Conservation (phyloP, 1,140 invertebrate genomes). For the Sarcophaga bullata region DNA sequence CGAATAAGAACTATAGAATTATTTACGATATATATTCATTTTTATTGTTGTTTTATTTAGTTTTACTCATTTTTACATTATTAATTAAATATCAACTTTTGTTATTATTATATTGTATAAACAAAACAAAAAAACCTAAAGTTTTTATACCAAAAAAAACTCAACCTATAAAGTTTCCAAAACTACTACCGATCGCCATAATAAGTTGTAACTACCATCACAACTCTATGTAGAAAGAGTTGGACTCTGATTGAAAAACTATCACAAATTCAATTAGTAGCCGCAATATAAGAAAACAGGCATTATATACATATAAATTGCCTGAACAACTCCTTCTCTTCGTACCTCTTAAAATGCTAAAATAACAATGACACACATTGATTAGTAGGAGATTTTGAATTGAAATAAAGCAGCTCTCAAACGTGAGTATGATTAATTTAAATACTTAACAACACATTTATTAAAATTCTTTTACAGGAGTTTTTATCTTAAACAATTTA, state of each 20-base stretch:
- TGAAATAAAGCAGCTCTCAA: constrained; percentile 20
- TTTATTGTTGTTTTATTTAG: constrained; percentile 36
- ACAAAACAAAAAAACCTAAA: constrained; percentile 36
- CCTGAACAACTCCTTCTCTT: constrained; percentile 28
- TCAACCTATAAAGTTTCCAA: constrained; percentile 41
- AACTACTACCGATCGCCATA: constrained; percentile 26
- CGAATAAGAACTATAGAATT: neutral
- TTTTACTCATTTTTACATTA: constrained; percentile 39
- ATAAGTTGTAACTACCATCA: constrained; percentile 27
- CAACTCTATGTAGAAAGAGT: constrained; percentile 4
- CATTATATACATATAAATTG: neutral
- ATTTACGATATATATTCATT: constrained; percentile 13
- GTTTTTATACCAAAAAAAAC: constrained; percentile 33
- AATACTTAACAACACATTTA: neutral
- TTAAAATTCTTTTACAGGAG: constrained; percentile 30
- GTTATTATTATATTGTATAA: constrained; percentile 47
- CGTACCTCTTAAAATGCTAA: constrained; percentile 14
- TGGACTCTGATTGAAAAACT: constrained; percentile 8
- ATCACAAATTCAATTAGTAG: constrained; percentile 3
- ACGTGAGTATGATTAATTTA: constrained; percentile 38
- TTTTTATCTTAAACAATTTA: constrained; percentile 15
- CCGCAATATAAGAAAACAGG: constrained; percentile 22
- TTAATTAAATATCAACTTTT: constrained; percentile 49
- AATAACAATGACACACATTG: constrained; percentile 12
- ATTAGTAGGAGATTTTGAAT: constrained; percentile 29